Evolutionary conservation across 2,797 vertebrate genomes (phyloP).

Genomic region (Phrynocephalus vlangalii): DNA sequence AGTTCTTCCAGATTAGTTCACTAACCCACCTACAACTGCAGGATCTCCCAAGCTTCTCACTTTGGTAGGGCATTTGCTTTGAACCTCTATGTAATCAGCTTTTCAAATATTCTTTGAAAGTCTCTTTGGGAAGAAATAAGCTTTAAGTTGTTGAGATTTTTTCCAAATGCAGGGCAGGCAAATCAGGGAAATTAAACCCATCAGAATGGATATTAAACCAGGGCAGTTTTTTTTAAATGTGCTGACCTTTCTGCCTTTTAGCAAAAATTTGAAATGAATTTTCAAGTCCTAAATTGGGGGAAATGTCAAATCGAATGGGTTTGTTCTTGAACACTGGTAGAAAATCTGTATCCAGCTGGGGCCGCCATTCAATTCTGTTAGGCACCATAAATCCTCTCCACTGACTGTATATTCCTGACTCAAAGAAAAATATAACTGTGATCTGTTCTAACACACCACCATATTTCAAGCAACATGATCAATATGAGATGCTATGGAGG

Average conservation of each 20-base stretch:
- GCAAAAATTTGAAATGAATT: background rate
- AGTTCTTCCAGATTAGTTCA: constrained; percentile 21
- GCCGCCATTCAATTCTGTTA: background rate
- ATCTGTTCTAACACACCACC: constrained; percentile 3
- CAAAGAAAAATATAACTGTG: constrained; percentile 4
- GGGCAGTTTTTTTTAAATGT: constrained; percentile 19
- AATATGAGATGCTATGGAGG: background rate
- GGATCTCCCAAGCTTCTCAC: constrained; percentile 25
- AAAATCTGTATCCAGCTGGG: background rate
- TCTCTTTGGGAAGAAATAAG: constrained; percentile 36
- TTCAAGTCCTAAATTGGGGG: background rate
- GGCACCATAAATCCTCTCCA: background rate
- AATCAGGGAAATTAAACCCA: constrained; percentile 33
- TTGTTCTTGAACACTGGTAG: background rate
- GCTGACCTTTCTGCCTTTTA: background rate
- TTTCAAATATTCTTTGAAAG: constrained; percentile 38
- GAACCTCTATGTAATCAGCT: constrained; percentile 44
- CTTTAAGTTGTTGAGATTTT: constrained; percentile 17
- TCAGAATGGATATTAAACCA: constrained; percentile 35
- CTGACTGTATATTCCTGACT: background rate
- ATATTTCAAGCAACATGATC: constrained; percentile 13
- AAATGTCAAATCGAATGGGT: background rate
- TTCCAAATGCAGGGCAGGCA: constrained; percentile 28
- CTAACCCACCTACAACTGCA: constrained; percentile 3
- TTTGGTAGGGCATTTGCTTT: constrained; percentile 28